These are phyloP conservation scores for Mizuhopecten yessoensis DNA, from an alignment of 1,140 invertebrate genomes.

Conservation along the genomic window DNA sequence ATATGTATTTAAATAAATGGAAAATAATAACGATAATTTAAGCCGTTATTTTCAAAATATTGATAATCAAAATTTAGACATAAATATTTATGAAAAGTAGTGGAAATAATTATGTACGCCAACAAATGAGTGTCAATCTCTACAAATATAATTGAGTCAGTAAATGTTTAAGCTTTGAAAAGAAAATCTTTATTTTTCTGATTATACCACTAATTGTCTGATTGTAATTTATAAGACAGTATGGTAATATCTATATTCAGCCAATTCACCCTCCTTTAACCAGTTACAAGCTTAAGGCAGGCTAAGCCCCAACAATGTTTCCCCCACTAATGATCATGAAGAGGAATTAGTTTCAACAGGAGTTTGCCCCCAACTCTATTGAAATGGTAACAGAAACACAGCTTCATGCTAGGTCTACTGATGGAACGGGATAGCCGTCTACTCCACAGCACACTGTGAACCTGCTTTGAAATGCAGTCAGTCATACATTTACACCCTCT, in stretches of 20 bases:
- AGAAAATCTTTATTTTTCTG: no score
- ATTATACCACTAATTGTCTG: neutral
- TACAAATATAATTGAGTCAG: neutral
- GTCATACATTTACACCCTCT: constrained; percentile 16
- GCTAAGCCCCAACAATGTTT: neutral
- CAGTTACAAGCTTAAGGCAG: constrained; percentile 12
- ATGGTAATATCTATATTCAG: neutral
- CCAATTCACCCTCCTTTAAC: neutral
- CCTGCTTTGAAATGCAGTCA: constrained; percentile 25
- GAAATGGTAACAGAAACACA: neutral
- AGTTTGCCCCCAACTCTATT: neutral
- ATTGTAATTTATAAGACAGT: neutral
- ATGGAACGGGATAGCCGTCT: no score
- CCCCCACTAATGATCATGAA: neutral
- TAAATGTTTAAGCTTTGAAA: neutral
- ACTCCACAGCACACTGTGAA: neutral
- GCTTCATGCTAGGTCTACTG: neutral
- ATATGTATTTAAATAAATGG: neutral
- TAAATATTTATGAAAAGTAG: no score
- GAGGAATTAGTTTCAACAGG: constrained; percentile 1
- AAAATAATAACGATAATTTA: neutral
- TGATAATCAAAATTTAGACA: no score
- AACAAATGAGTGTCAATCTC: no score
- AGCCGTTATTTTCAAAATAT: neutral
- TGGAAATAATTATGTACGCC: no score